A percentile compares a stretch with the other conserved stretches of the same genome.
Conservation (phyloP, 2,888 invertebrate species). For the Euspilapteryx auroguttella region DNA sequence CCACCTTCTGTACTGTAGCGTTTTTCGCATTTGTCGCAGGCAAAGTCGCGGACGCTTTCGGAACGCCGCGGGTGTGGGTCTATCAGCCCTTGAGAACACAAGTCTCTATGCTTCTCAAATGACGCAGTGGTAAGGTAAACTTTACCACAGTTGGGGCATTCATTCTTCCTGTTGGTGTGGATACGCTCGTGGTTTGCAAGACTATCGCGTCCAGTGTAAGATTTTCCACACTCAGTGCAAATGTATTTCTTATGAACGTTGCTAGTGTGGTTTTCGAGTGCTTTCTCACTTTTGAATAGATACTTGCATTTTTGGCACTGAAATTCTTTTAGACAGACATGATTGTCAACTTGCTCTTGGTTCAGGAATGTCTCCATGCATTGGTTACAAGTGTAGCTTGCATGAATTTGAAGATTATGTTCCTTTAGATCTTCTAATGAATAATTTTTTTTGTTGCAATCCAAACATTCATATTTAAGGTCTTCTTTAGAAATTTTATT, state of each 20-base stretch:
- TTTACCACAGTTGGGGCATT: slow-evolving; percentile 43
- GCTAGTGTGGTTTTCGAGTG: slow-evolving; percentile 21
- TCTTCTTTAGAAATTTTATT: too few relatives aligned
- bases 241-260: slow-evolving; percentile 19
- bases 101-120: slow-evolving; percentile 30
- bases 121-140: slow-evolving; percentile 33
- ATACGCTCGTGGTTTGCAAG: slow-evolving; percentile 30
- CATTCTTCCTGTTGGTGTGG: slow-evolving; percentile 21
- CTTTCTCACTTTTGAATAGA: slow-evolving; percentile 20
- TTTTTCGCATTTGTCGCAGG: slow-evolving; percentile 35
- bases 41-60: slow-evolving; percentile 20
- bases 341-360: slow-evolving; percentile 15
- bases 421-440: slow-evolving; percentile 16
- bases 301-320: too few relatives aligned
- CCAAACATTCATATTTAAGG: slow-evolving; percentile 16
- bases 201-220: slow-evolving; percentile 24
- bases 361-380: slow-evolving; percentile 18
- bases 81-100: slow-evolving; percentile 28
- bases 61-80: slow-evolving; percentile 37
- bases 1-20: slow-evolving; percentile 40
- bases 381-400: slow-evolving; percentile 20
- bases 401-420: slow-evolving; percentile 22
- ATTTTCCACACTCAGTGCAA: slow-evolving; percentile 39
- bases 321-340: slow-evolving; percentile 14
- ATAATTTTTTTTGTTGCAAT: slow-evolving; percentile 18